These are phyloP conservation scores for Halocynthia aurantium DNA, from an alignment of 23 tunicate species.

Conservation along the genomic window DNA sequence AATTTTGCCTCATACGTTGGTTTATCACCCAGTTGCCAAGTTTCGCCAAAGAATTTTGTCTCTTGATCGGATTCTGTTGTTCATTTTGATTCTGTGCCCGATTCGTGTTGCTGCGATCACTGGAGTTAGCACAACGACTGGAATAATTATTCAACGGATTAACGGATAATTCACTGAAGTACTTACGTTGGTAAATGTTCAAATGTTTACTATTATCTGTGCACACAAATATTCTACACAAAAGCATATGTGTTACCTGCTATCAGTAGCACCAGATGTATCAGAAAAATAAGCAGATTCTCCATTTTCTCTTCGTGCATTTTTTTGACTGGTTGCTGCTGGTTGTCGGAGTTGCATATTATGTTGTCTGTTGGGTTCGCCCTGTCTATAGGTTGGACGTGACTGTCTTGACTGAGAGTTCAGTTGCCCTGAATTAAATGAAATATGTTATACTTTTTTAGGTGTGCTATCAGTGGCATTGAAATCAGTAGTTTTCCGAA, in stretches of 20 bases:
- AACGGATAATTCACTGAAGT: background rate
- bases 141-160: background rate
- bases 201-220: background rate
- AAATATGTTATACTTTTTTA: too few relatives aligned
- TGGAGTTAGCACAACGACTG: constrained; percentile 5
- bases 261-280: constrained; percentile 28
- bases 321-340: background rate
- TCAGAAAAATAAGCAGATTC: constrained; percentile 30
- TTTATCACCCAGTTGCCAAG: constrained; percentile 60
- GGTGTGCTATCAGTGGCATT: too few relatives aligned
- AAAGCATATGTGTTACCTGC: background rate
- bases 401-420: background rate
- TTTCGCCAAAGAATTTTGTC: constrained; percentile 55
- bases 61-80: constrained; percentile 21
- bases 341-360: background rate
- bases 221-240: too few relatives aligned
- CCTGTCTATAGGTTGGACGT: constrained; percentile 7
- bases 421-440: too few relatives aligned
- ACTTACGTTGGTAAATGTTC: background rate
- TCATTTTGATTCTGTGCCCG: background rate
- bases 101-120: constrained; percentile 11
- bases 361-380: constrained; percentile 5
- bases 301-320: constrained; percentile 15
- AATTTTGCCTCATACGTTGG: constrained; percentile 35
- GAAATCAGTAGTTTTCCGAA: too few relatives aligned